Evolutionary conservation across 2,888 invertebrate species (phyloP), one percentile per base, ranked within the genome.

Genomic region (Alcis repandata): DNA sequence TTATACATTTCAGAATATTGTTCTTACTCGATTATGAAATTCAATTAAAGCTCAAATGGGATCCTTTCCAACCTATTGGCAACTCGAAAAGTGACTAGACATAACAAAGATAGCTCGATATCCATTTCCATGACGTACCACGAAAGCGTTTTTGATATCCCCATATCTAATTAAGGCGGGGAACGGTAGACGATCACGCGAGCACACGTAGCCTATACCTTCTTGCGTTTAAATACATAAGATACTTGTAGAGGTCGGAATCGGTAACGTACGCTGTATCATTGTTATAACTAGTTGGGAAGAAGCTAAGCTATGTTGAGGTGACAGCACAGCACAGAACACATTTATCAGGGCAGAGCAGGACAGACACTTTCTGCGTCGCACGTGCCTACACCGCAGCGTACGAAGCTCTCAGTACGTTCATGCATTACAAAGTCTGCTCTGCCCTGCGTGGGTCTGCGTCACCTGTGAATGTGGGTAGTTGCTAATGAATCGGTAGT

Each of bases 151-250:
- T 60, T 33, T 46, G 52, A 60, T 53, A 38, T 45, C 27, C 15
- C 43, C 53, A 41, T 58, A 63, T 36, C 64, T 62, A 58, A 61
- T 51, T 66, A 67, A 63, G 65, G 56, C 59, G 68, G 36, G 66
- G 73, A 75, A 76, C 65, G 49, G 69, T 51, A 0, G n/a, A 2
- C 20, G 36, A 60, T 46, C 74, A 76, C 74, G 76, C 76, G 40
- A 72, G 32, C 33, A 32, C 15, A 32, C 22, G 60, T 46, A 22
- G 38, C 10, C 9, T 19, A 10, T 46, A 46, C 22, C 15, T 15
- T 15, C 9, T 20, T 49, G n/a, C 32, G 43, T n/a, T 15, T 49
- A 27, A 27, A 6, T 4, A 27, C 27, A 2, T 11, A 10, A 32
- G 33, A 32, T 49, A 36, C 13, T 20, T 19, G 19, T n/a, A 19